phyloP scores from a whole-genome alignment of 2,797 vertebrate species.

The Pteronotus mesoamericanus region DNA sequence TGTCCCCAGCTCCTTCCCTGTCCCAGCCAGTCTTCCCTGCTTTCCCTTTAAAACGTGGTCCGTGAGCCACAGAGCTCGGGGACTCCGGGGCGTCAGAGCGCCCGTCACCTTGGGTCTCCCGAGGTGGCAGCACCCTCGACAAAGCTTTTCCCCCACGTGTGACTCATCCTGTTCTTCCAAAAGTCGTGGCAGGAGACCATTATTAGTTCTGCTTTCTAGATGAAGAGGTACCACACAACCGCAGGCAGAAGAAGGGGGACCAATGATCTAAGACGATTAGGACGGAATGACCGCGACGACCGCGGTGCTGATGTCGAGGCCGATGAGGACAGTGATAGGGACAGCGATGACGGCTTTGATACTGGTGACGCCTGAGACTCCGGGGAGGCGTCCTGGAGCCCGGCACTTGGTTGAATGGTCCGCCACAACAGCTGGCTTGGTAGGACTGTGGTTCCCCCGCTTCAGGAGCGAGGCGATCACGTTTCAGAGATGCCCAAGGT shows the following conservation, averaged over 20 bases:
- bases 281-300: background rate
- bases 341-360: rapidly evolving
- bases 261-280: rapidly evolving
- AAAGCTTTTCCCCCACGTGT: no score
- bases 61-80: background rate
- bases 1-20: background rate
- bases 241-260: no score
- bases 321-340: rapidly evolving
- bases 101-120: background rate
- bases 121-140: rapidly evolving
- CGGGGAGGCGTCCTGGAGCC: background rate
- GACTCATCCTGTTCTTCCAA: background rate
- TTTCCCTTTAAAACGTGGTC: background rate
- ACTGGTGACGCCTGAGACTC: rapidly evolving
- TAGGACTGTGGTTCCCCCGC: background rate
- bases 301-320: rapidly evolving
- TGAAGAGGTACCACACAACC: rapidly evolving
- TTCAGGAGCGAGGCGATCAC: rapidly evolving
- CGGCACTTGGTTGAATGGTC: rapidly evolving
- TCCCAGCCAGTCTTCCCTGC: background rate
- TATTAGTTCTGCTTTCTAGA: no score
- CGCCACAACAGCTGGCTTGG: background rate
- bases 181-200: background rate
- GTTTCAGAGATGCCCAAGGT: background rate
- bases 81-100: background rate